Evolutionary conservation across 2,888 invertebrate genomes (phyloP), one percentile per base, ranked within the genome.

Genomic region (Nemapogon koenigi): DNA sequence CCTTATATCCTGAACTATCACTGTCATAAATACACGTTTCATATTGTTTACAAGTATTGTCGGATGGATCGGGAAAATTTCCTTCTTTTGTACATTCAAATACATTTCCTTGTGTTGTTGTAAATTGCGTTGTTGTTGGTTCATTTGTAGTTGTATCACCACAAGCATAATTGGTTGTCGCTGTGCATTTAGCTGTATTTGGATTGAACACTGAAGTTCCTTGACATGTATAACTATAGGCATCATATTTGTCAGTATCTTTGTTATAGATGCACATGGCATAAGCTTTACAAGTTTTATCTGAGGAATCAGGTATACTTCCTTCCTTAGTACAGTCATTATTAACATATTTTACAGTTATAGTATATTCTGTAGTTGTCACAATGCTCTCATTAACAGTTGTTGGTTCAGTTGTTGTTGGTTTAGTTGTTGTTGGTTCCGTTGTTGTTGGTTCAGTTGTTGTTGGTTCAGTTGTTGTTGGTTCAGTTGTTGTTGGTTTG

Each of bases 131-230:
- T 2, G 46, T 47, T 16, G 29, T 26, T 11, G 40, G 2, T 3
- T 14, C 17, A 8, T 25, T 25, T 2, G 38, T 41, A 4, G 17
- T 16, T 16, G 11, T 19, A 3, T 11, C 52, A 18, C 51, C 60
- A 44, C 72, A 73, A 2, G 50, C 52, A 45, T 69, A 73, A 44
- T 59, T 63, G 15, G 54, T 49, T 0, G 61, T 44, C 0, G 53
- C 49, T 8, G 75, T 72, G 45, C 79, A 80, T 25, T 43, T 49
- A 0, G 52, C 43, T 0, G 53, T 47, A 25, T 42, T 46, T 0
- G 75, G 72, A 41, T 72, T 64, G 51, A 79, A 80, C 22, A 70
- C 48, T 0, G 75, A 71, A 2, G 63, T 67, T 1, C 62, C 53
- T 1, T 73, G 73, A 38, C 78, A 78, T n/a, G 56, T 56, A 49